Evolutionary conservation across 1,140 invertebrate genomes (phyloP).

Genomic region (Schlechtendalia chinensis): DNA sequence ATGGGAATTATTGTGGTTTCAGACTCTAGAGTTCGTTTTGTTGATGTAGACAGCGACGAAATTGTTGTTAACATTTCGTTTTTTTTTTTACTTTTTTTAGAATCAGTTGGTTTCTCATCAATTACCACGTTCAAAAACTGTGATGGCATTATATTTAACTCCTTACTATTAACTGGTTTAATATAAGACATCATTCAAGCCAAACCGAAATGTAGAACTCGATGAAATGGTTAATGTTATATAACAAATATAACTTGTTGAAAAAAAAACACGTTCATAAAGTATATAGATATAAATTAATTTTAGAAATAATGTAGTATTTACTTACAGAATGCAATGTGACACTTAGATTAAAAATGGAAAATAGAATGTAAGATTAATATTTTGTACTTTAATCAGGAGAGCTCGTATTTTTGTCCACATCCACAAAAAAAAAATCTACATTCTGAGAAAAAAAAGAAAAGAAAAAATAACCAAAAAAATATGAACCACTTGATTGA

Average conservation of each 20-base stretch:
- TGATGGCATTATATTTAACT: constrained; percentile 42
- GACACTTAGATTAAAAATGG: no score
- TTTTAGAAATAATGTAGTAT: no score
- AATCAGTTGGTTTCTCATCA: not conserved
- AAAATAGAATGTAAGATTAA: constrained; percentile 23
- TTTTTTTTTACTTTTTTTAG: not conserved
- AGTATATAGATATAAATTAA: no score
- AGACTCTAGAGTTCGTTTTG: constrained; percentile 23
- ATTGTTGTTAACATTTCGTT: not conserved
- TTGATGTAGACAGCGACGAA: not conserved
- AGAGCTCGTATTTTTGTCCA: constrained; percentile 43
- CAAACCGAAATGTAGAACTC: no score
- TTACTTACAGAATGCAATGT: no score
- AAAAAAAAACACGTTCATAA: no score
- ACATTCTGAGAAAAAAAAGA: constrained; percentile 12
- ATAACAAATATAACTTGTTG: no score
- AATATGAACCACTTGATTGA: constrained; percentile 42
- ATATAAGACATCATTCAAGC: not conserved
- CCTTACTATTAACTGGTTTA: constrained; percentile 15
- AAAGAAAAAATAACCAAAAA: constrained; percentile 32
- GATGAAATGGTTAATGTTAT: no score
- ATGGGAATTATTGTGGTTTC: constrained; percentile 33
- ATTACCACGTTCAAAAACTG: constrained; percentile 51
- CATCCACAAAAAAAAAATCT: constrained; percentile 19
- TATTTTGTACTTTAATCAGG: constrained; percentile 47